Base-by-base conservation (phyloP, 2,113 vertebrate species). In the Setophaga petechia region DNA sequence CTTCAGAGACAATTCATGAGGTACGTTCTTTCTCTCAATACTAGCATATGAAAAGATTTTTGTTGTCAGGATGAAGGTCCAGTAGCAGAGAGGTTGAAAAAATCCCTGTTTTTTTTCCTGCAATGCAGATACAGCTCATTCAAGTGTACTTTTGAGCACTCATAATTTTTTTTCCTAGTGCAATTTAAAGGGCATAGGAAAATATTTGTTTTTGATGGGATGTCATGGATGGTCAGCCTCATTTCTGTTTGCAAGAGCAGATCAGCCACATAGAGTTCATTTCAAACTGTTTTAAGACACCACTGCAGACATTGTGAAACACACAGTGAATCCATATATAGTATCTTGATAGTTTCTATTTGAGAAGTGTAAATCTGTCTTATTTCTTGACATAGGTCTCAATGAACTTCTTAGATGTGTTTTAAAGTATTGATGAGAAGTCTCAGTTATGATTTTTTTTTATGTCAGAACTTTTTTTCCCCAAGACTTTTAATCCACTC, bases 271-370 rank as follows among this genome's bases (percentile, higher is more conserved):
- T 59, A n/a, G 58, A 80, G 51, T 92, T 97, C 2, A 75, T 79
- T 90, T 87, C 74, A 68, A 52, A 59, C 12, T 84, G 31, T 55
- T 76, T 85, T 87, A 80, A 95, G 81, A 63, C 13, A 55, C 41
- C 67, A 6, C 49, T 93, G 51, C 44, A 80, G 61, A 43, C 55
- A n/a, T 76, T 46, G 31, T 46, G 41, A 35, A 78, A 79, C 49
- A 77, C 51, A 62, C 6, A 49, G n/a, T 87, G 35, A 84, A 88
- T 96, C 47, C 35, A 89, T 61, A 61, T 81, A 59, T 1, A 57
- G 23, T n/a, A 69, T 76, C 37, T 52, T 87, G 24, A 71, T 90
- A 39, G 14, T 95, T 97, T 95, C 44, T 74, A 41, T 21, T 80
- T 80, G 67, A 86, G 37, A 96, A 69, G 15, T n/a, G 14, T 80